These are phyloP conservation scores for Synanthedon myopaeformis DNA, from an alignment of 2,888 invertebrate genomes.

Conservation along the genomic window DNA sequence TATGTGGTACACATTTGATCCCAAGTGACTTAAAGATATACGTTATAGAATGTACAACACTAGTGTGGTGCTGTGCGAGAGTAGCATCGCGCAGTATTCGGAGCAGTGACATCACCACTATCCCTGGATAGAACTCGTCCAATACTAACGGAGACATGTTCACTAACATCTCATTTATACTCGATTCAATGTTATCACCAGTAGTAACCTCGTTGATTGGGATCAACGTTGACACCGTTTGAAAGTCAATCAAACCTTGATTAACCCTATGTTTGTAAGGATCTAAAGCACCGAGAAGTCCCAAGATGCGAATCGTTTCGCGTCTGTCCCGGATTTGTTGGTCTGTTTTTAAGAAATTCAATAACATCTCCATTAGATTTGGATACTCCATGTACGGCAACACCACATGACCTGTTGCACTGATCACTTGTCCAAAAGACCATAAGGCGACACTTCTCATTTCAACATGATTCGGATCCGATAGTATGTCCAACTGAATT, in stretches of 20 bases:
- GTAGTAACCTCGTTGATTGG: constrained; percentile 78
- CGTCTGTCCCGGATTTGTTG: constrained; percentile 87
- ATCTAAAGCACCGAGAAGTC: constrained; percentile 95
- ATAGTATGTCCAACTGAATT: constrained; percentile 91
- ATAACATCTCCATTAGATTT: constrained; percentile 88
- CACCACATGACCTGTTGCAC: constrained; percentile 95
- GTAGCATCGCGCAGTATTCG: constrained; percentile 93
- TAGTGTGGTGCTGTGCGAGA: constrained; percentile 90
- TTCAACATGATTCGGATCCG: constrained; percentile 93
- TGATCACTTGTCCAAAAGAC: constrained; percentile 95
- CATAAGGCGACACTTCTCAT: constrained; percentile 95
- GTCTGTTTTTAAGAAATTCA: constrained; percentile 95
- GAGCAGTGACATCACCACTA: constrained; percentile 96
- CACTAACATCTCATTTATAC: constrained; percentile 93
- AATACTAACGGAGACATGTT: constrained; percentile 89
- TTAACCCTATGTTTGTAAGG: constrained; percentile 98
- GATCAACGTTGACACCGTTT: constrained; percentile 83
- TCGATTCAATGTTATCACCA: constrained; percentile 68
- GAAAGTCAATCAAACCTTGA: constrained; percentile 90
- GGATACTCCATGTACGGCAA: constrained; percentile 96
- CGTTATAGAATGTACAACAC: constrained; percentile 95
- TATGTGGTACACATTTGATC: constrained; percentile 92
- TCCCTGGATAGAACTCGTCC: constrained; percentile 98
- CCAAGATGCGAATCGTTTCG: constrained; percentile 94
- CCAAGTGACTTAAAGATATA: constrained; percentile 97